Base-by-base conservation (phyloP, 2,888 invertebrate genomes). In the Labia minor region DNA sequence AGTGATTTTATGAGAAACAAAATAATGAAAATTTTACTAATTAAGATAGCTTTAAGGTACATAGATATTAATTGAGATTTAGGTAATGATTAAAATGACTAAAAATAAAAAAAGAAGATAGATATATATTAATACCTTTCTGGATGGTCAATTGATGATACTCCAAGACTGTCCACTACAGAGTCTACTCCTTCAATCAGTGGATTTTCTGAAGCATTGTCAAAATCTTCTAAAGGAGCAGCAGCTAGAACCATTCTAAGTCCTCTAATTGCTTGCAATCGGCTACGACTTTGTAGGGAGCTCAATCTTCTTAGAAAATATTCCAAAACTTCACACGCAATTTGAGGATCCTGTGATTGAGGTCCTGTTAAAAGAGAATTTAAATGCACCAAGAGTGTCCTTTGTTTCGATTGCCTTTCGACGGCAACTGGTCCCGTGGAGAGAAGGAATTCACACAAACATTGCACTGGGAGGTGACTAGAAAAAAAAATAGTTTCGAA, bases 381-480 rank as follows among this genome's bases (percentile, higher is more conserved):
- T 63, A 89, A 78, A 74, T 88, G 85, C 0, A 79, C 78, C 67
- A 86, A 72, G 20, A 94, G 79, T 77, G 94, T 92, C 6, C 89
- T 86, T 71, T 89, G 88, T 67, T 89, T 87, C n/a, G 85, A 81
- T 73, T 86, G 86, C 71, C 87, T 87, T 69, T 84, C 83, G 1
- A 82, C 81, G 0, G 84, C 80, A 70, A 87, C 85, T 37, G 85
- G 83, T 66, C 84, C 84, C 14, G 80, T 77, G 69, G 87, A 85
- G 1, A 95, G 83, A 64, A 97, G 82, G 80, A 96, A 96, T 80
- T 97, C 97, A 80, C 97, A 97, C 64, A 98, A 83, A 76, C 96
- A 97, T 75, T 96, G 96, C n/a, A 97, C 95, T 0, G 97, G 97
- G 19, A 98, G 80, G 72, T 95, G 91, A 74, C 91, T 89, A 70